Evolutionary conservation across 2,113 vertebrate genomes (phyloP).

Genomic region (Ellobius talpinus): DNA sequence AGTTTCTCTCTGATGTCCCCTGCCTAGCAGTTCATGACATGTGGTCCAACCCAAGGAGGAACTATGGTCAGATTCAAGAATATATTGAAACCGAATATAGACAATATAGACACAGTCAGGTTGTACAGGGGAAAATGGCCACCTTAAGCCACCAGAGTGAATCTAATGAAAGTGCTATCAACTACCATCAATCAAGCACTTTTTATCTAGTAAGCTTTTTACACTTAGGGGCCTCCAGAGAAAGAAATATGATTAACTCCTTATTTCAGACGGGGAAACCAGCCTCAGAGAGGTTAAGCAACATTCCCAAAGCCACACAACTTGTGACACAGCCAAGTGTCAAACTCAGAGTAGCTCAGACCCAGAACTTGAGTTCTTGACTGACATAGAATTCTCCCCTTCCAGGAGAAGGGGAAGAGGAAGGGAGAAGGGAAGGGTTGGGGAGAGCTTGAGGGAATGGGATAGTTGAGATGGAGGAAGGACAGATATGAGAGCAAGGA

Average conservation of each 20-base stretch:
- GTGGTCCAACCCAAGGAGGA: not conserved
- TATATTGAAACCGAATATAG: not conserved
- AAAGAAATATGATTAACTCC: fast-evolving
- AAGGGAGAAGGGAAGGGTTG: no score
- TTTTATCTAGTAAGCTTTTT: not conserved
- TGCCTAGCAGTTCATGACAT: fast-evolving
- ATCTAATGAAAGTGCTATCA: not conserved
- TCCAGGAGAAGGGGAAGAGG: no score
- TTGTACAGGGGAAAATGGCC: no score
- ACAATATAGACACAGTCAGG: not conserved
- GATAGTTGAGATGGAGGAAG: no score
- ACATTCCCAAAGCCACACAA: not conserved
- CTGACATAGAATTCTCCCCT: not conserved
- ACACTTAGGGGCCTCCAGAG: not conserved
- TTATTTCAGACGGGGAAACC: not conserved
- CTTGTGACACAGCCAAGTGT: not conserved
- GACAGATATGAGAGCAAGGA: no score
- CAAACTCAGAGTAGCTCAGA: not conserved
- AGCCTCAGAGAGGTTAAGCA: not conserved
- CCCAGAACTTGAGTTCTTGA: not conserved
- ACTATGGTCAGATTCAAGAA: not conserved
- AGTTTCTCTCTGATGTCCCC: not conserved
- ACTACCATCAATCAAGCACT: not conserved
- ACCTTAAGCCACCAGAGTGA: not conserved
- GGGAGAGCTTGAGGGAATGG: no score